phyloP scores from a whole-genome alignment of 2,888 invertebrate genomes.

The Drosophila longiperda region DNA sequence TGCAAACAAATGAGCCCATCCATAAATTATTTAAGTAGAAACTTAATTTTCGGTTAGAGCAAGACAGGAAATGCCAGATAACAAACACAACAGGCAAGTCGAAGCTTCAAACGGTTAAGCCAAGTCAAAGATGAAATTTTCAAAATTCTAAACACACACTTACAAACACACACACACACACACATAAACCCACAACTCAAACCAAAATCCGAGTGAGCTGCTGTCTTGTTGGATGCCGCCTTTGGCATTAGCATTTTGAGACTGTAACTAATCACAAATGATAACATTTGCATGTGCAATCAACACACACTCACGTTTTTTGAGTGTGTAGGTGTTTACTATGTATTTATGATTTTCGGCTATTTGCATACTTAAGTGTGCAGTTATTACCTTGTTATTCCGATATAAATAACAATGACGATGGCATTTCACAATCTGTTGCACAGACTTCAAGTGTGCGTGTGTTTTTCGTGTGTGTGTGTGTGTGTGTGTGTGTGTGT shows the following conservation, averaged over 20 bases:
- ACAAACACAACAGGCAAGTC: conserved; percentile 12
- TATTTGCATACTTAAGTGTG: conserved; percentile 83
- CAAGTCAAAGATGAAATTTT: conserved; percentile 27
- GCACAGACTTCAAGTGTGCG: conserved; percentile 21
- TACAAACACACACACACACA: conserved; percentile 6
- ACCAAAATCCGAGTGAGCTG: conserved; percentile 14
- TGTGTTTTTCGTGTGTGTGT: conserved; percentile 2
- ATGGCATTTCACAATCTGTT: conserved; percentile 45
- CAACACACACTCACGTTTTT: conserved; percentile 27
- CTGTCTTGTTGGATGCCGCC: conserved; percentile 45
- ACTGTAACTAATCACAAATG: conserved; percentile 82
- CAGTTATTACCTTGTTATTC: conserved; percentile 81
- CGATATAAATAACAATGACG: conserved; percentile 75
- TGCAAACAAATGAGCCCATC: conserved; percentile 53
- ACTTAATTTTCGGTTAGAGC: conserved; percentile 64
- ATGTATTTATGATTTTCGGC: conserved; percentile 67
- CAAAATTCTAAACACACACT: conserved; percentile 2
- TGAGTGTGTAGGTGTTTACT: conserved; percentile 46
- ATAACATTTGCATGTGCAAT: conserved; percentile 78
- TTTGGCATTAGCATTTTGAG: conserved; percentile 63
- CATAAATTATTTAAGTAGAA: conserved; percentile 66
- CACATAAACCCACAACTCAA: neutral
- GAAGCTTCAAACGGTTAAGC: conserved; percentile 35
- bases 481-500: conserved; percentile 2
- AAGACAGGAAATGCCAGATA: conserved; percentile 49